These are phyloP conservation scores for Scaptomyza parva DNA, from an alignment of 2,888 invertebrate genomes.

Conservation along the genomic window DNA sequence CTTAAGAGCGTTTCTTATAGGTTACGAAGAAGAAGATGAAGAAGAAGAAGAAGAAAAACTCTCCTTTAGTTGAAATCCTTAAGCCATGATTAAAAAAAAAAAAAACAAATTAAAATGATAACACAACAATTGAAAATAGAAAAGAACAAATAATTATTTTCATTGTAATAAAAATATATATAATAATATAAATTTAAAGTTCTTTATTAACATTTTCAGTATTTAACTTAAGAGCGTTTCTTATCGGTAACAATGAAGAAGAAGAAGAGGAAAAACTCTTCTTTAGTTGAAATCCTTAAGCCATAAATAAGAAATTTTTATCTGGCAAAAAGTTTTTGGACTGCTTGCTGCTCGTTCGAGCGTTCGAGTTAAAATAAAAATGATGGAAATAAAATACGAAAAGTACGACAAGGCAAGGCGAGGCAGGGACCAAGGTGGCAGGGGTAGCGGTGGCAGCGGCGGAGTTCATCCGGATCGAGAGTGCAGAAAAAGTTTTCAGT, in stretches of 20 bases:
- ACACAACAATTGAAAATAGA: slow-evolving; percentile 26
- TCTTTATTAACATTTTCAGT: slow-evolving; percentile 14
- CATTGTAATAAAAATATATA: background rate
- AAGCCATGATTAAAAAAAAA: slow-evolving; percentile 81
- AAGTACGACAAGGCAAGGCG: slow-evolving; percentile 57
- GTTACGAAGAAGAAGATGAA: slow-evolving; percentile 44
- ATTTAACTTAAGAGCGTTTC: slow-evolving; percentile 17
- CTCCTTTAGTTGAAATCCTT: slow-evolving; percentile 68
- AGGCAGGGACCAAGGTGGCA: background rate
- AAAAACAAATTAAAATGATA: no score
- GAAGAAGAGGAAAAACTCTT: slow-evolving; percentile 45
- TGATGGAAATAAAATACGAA: slow-evolving; percentile 78
- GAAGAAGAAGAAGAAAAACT: slow-evolving; percentile 42
- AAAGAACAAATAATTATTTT: background rate
- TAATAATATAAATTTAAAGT: slow-evolving; percentile 15
- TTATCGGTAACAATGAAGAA: slow-evolving; percentile 37
- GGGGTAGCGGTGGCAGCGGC: no score
- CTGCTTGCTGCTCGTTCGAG: slow-evolving; percentile 63
- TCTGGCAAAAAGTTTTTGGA: slow-evolving; percentile 74
- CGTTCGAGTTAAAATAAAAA: slow-evolving; percentile 69
- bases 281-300: slow-evolving; percentile 71
- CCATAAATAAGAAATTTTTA: slow-evolving; percentile 82
- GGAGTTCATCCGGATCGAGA: slow-evolving; percentile 10
- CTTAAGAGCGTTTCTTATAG: slow-evolving; percentile 12
- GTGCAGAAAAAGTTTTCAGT: slow-evolving; percentile 76